These are phyloP conservation scores for Takifugu ocellatus DNA, from an alignment of 2,797 vertebrate species.

Conservation along the genomic window DNA sequence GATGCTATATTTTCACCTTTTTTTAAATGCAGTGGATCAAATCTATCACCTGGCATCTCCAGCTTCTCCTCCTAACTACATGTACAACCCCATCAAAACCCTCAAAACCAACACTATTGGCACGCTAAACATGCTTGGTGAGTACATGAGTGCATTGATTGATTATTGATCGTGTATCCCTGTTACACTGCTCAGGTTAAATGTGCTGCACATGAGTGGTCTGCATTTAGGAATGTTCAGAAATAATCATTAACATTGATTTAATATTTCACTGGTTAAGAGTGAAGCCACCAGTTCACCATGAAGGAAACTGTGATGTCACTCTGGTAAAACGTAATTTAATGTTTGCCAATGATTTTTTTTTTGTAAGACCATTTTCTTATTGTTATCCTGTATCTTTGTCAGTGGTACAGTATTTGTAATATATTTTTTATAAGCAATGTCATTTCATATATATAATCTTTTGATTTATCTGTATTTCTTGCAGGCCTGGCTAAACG, in stretches of 20 bases:
- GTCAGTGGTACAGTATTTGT: too few relatives aligned
- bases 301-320: too few relatives aligned
- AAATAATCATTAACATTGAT: background rate
- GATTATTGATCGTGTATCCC: background rate
- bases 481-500: constrained; percentile 90
- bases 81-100: constrained; percentile 99
- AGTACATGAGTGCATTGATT: constrained; percentile 51
- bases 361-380: background rate
- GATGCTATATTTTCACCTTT: background rate
- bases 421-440: too few relatives aligned
- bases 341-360: too few relatives aligned
- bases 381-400: background rate
- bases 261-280: background rate
- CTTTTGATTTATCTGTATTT: constrained; percentile 20
- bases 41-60: constrained; percentile 98
- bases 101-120: constrained; percentile 98
- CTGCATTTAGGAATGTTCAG: too few relatives aligned
- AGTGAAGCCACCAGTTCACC: too few relatives aligned
- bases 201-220: background rate
- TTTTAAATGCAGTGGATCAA: constrained; percentile 85
- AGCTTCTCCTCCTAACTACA: constrained; percentile 98
- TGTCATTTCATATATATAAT: background rate
- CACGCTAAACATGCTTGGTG: constrained; percentile 97
- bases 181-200: background rate
- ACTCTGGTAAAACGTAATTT: too few relatives aligned